Base-by-base conservation (phyloP, 2,797 vertebrate species). In the Taeniopygia guttata region DNA sequence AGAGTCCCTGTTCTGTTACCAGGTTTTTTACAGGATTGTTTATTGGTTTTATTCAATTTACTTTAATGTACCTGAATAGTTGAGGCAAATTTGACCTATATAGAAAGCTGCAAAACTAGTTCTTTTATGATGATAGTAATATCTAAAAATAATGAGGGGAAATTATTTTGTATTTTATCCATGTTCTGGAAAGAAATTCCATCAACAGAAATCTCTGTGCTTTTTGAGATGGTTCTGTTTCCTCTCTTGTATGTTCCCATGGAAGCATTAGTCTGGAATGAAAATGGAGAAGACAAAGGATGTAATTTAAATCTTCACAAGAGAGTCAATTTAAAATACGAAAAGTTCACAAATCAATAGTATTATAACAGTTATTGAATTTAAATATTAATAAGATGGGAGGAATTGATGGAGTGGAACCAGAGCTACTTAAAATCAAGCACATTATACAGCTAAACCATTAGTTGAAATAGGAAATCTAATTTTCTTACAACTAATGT, bases 341-440 rank as follows among this genome's bases (percentile, higher is more conserved):
- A 67, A 83, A 96, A 84, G 70, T 93, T 93, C 84, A 91, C 73
- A 91, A 97, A 96, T 96, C 95, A 92, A 95, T 93, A 89, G 27
- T 81, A 95, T 96, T 96, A 97, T 94, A 97, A 93, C 75, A 85
- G 84, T 93, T 95, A 96, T 84, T 97, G 93, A 93, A 96, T 96
- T 96, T 96, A 96, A 97, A 97, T 97, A 96, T 97, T 97, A 96
- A 97, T 96, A 95, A 91, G 82, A 84, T 95, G 51, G 77, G 59
- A 95, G 36, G 81, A 95, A 95, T 76, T 96, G 85, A 94, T 92
- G 87, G 69, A 64, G 82, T 96, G 62, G 67, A 97, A 96, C 74
- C 58, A 96, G 74, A 94, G 46, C 83, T 96, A 66, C 87, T 90
- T 96, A 93, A 83, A 95, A 49, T 58, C 5, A 13, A 92, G 40